Base-by-base conservation (phyloP, 2,113 vertebrate species). In the Lanius collurio region DNA sequence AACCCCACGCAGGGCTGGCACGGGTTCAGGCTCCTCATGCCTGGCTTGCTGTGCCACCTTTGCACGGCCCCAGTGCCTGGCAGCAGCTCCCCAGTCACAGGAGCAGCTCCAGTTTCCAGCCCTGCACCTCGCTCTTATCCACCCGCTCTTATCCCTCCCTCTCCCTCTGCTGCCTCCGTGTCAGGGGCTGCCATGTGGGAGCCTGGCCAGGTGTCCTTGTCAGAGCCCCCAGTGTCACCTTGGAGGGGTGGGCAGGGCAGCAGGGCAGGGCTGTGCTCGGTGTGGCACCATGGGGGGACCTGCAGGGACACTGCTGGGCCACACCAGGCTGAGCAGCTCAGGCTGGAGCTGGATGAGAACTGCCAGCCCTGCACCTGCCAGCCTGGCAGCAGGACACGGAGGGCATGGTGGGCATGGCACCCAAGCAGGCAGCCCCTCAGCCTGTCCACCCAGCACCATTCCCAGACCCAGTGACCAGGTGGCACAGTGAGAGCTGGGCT, bases 221-320 rank as follows among this genome's bases (percentile, higher is more conserved):
- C 87, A 78, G 6, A 93, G 60, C 18, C 42, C 67, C 52, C 85
- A 71, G 28, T 55, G 95, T 93, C 94, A 94, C 87, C 83, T 63
- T 41, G 90, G 78, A 39, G 27, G 39, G 37, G n/a, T 37, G 37
- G 57, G 75, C 44, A 57, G 47, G 41, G 55, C 70, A 21, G 37
- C 6, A 3, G 60, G 30, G 13, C 31, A 52, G 3, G 1, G 75
- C 37, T 3, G 2, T 2, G 7, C 83, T 33, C 2, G 1, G 15
- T 3, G 47, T 1, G 2, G 42, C 83, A 50, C 83, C 0, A 0
- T 5, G 0, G 1, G 44, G 35, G 28, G 14, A 42, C 73, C 52
- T 5, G 1, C 27, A 2, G 44, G 41, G 65, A 46, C 33, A 11
- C 1, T 27, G 68, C 27, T 1, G 4, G 4, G 12, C 12, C 77